A percentile compares a stretch with the other conserved stretches of the same genome.
Conservation (phyloP, 2,888 invertebrate genomes). For the Ornithoptera priamus region DNA sequence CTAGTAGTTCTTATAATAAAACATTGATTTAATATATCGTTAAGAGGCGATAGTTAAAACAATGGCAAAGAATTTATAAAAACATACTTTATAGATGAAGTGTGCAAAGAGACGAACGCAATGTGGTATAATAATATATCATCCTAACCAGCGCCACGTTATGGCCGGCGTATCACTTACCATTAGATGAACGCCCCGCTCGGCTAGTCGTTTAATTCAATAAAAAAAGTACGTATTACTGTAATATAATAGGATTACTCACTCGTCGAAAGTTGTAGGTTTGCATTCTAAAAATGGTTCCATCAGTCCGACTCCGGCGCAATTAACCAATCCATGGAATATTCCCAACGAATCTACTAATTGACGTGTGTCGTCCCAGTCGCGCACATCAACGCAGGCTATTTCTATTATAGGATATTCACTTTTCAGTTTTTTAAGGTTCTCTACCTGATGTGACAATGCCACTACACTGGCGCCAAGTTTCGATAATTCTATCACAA, state of each 20-base stretch:
- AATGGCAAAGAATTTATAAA: no score
- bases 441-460: constrained; percentile 83
- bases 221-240: neutral
- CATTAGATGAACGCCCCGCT: no score
- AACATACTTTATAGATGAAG: no score
- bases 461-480: constrained; percentile 87
- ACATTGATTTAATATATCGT: neutral
- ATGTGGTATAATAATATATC: no score
- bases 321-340: constrained; percentile 92
- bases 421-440: constrained; percentile 82
- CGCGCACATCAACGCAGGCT: constrained; percentile 83
- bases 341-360: constrained; percentile 76
- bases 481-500: constrained; percentile 83
- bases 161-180: no score
- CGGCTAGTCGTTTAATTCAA: no score
- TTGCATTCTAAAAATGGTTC: constrained; percentile 86
- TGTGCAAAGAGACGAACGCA: neutral
- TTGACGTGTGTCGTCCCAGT: constrained; percentile 86
- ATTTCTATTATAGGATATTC: constrained; percentile 81
- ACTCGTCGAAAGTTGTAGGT: constrained; percentile 86
- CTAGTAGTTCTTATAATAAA: neutral
- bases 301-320: constrained; percentile 87
- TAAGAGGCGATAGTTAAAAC: neutral
- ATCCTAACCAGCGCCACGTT: no score
- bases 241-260: constrained; percentile 43